Percentiles rank a stretch among this genome's conserved stretches.
These are phyloP conservation scores for Taurulus bubalis DNA, from an alignment of 2,113 vertebrate genomes.

Conservation along the genomic window DNA sequence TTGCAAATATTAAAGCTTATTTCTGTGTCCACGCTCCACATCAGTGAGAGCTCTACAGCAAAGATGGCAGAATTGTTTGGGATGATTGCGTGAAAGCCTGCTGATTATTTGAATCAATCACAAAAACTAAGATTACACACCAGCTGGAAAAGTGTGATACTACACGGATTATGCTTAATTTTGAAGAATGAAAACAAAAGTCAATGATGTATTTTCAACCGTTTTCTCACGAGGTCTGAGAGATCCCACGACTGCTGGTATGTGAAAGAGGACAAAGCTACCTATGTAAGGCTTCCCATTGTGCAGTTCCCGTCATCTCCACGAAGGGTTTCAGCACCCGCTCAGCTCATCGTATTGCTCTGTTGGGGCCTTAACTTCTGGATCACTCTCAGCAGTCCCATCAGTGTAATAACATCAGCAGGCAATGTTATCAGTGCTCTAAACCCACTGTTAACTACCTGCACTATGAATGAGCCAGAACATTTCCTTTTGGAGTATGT, in stretches of 20 bases:
- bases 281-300: no score
- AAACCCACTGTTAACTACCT: neutral
- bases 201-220: neutral
- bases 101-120: neutral
- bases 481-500: no score
- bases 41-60: neutral
- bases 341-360: neutral
- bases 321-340: no score
- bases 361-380: neutral
- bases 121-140: neutral
- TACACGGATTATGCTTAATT: neutral
- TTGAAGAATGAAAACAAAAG: constrained; percentile 16
- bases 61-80: neutral
- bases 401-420: neutral
- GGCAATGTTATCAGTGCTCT: neutral
- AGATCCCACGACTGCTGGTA: neutral
- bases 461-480: no score
- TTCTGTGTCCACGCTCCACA: neutral
- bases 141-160: constrained; percentile 4
- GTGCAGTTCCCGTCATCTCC: neutral
- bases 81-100: neutral
- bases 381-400: neutral
- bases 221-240: neutral
- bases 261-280: neutral
- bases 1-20: constrained; percentile 22